Percentiles rank a stretch among this genome's conserved stretches.
Conservation (phyloP, 1,140 invertebrate genomes). For the Megalonaias nervosa region DNA sequence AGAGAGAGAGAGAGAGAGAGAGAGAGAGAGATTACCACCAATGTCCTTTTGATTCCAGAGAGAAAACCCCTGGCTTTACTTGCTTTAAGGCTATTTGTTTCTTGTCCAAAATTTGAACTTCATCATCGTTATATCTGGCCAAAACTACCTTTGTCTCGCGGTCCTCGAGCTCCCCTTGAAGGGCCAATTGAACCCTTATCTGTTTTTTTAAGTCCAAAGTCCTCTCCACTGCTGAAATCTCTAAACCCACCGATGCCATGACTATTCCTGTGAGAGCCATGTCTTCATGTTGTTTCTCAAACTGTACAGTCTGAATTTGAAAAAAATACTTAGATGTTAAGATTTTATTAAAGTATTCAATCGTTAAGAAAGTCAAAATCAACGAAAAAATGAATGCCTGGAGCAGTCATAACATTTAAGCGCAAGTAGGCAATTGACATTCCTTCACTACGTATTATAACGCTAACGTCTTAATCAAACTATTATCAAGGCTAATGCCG, state of each 20-base stretch:
- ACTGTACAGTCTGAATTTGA: background rate
- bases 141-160: constrained; percentile 31
- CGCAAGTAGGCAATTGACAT: too few relatives aligned
- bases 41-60: constrained; percentile 14
- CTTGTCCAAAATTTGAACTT: constrained; percentile 26
- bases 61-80: background rate
- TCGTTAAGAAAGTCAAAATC: too few relatives aligned
- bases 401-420: too few relatives aligned
- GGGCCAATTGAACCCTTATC: constrained; percentile 14
- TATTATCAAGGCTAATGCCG: too few relatives aligned
- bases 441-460: too few relatives aligned
- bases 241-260: constrained; percentile 3
- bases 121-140: constrained; percentile 15
- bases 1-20: too few relatives aligned
- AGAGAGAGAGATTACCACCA: constrained; percentile 23
- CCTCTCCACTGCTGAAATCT: background rate
- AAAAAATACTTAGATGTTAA: background rate
- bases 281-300: constrained; percentile 3
- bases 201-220: constrained; percentile 14
- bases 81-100: constrained; percentile 17
- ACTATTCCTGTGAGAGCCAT: background rate
- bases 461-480: too few relatives aligned
- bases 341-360: too few relatives aligned
- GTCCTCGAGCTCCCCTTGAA: constrained; percentile 20
- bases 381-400: too few relatives aligned